These are phyloP conservation scores for Cavia porcellus DNA, from an alignment of 2,113 vertebrate species.

Conservation along the genomic window DNA sequence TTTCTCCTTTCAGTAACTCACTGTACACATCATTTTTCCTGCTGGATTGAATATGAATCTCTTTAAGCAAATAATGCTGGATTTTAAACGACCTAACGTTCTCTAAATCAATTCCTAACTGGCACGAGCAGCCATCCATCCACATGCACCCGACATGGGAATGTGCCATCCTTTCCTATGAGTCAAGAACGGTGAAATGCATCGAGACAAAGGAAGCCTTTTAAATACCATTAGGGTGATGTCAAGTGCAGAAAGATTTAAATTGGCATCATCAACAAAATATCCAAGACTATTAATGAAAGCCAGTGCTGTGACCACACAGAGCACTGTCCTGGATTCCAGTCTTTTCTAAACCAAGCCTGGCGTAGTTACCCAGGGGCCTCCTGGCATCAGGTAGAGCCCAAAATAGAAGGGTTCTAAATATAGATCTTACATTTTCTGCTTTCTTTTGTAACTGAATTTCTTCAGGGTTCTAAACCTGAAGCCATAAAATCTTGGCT, in stretches of 20 bases:
- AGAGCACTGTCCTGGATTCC: background rate
- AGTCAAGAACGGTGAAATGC: background rate
- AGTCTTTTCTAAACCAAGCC: background rate
- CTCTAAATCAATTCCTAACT: slow-evolving; percentile 25
- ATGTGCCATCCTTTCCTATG: background rate
- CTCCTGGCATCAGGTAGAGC: background rate
- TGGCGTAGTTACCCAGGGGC: background rate
- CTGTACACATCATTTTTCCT: background rate
- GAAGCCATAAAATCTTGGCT: slow-evolving; percentile 4
- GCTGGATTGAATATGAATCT: background rate
- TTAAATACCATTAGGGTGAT: background rate
- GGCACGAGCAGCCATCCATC: background rate
- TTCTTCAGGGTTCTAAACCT: slow-evolving; percentile 28
- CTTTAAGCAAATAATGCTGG: slow-evolving; percentile 15
- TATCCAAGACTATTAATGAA: background rate
- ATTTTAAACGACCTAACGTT: slow-evolving; percentile 9
- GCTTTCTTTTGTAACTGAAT: background rate
- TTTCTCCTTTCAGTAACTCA: slow-evolving; percentile 32
- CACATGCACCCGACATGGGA: background rate
- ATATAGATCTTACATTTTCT: background rate
- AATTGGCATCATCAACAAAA: background rate
- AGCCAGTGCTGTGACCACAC: background rate
- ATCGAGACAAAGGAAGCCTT: background rate
- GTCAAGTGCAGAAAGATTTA: background rate
- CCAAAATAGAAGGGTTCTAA: background rate